Evolutionary conservation across 2,888 invertebrate species (phyloP).

Genomic region (Phengaris alcon): DNA sequence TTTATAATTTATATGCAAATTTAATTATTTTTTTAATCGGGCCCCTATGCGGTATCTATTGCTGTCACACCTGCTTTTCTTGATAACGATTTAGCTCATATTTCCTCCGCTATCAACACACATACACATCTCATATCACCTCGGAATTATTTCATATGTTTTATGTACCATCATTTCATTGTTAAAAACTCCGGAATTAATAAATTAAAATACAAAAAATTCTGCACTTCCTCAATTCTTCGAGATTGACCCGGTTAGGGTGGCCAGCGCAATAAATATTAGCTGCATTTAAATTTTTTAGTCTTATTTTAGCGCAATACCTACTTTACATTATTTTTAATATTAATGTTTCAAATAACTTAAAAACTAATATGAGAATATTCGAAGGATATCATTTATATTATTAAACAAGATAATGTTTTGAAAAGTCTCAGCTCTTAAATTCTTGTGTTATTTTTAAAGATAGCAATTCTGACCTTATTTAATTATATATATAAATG

Average conservation of each 20-base stretch:
- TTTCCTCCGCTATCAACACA: slow-evolving; percentile 52
- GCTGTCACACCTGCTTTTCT: slow-evolving; percentile 53
- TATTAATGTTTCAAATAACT: slow-evolving; percentile 24
- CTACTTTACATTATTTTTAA: neutral
- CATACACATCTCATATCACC: slow-evolving; percentile 57
- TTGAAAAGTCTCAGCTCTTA: neutral
- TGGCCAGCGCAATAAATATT: slow-evolving; percentile 50
- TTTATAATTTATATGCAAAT: slow-evolving; percentile 35
- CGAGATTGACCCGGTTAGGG: slow-evolving; percentile 58
- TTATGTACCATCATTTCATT: slow-evolving; percentile 56
- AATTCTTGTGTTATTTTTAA: neutral
- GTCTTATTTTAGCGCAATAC: neutral
- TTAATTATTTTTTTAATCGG: slow-evolving; percentile 49
- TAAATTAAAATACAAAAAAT: slow-evolving; percentile 54
- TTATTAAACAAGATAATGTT: neutral
- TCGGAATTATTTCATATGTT: slow-evolving; percentile 45
- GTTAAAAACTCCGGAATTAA: slow-evolving; percentile 59
- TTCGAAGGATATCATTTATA: neutral
- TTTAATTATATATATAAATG: neutral
- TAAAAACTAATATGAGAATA: neutral
- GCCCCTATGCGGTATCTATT: slow-evolving; percentile 68
- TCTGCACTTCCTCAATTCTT: slow-evolving; percentile 61
- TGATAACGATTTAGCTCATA: slow-evolving; percentile 51
- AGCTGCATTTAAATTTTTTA: slow-evolving; percentile 36
- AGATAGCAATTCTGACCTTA: neutral